phyloP scores from a whole-genome alignment of 2,797 vertebrate species.

The Pseudomugil tenellus region DNA sequence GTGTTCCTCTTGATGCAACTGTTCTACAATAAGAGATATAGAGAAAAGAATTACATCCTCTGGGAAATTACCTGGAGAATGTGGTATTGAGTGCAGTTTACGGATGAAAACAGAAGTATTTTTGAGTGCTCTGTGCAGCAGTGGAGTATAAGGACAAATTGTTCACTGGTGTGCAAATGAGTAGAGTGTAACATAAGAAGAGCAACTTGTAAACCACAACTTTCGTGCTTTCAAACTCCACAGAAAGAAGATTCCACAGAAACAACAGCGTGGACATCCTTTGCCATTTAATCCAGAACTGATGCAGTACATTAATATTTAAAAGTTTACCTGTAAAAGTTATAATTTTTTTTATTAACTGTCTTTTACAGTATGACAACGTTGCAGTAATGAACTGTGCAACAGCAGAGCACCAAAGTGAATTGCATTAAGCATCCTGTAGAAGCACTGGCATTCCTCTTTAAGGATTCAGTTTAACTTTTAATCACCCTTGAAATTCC shows the following conservation, averaged over 20 bases:
- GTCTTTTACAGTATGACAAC: background rate
- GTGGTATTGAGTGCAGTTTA: constrained; percentile 64
- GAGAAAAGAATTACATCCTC: constrained; percentile 46
- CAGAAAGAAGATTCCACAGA: background rate
- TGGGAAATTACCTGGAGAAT: constrained; percentile 72
- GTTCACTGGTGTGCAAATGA: constrained; percentile 48
- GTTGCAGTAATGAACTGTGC: constrained; percentile 16
- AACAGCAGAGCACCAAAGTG: constrained; percentile 13
- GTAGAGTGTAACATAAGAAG: constrained; percentile 28
- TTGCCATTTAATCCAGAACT: constrained; percentile 1
- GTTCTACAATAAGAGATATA: constrained; percentile 1
- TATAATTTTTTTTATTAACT: constrained; percentile 2
- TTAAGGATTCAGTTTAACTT: constrained; percentile 72
- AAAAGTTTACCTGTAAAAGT: background rate
- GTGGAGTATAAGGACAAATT: constrained; percentile 49
- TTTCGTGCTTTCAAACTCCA: constrained; percentile 13
- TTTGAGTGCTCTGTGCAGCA: constrained; percentile 38
- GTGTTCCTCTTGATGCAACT: constrained; percentile 6
- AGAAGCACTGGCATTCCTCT: constrained; percentile 40
- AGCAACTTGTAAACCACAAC: constrained; percentile 28
- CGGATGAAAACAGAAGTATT: constrained; percentile 48
- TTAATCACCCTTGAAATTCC: constrained; percentile 79
- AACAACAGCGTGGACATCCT: background rate
- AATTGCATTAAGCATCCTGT: constrained; percentile 19
- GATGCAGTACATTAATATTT: background rate